Evolutionary conservation across 2,113 vertebrate species (phyloP), one percentile per base, ranked within the genome.

Genomic region (Lepisosteus oculatus): DNA sequence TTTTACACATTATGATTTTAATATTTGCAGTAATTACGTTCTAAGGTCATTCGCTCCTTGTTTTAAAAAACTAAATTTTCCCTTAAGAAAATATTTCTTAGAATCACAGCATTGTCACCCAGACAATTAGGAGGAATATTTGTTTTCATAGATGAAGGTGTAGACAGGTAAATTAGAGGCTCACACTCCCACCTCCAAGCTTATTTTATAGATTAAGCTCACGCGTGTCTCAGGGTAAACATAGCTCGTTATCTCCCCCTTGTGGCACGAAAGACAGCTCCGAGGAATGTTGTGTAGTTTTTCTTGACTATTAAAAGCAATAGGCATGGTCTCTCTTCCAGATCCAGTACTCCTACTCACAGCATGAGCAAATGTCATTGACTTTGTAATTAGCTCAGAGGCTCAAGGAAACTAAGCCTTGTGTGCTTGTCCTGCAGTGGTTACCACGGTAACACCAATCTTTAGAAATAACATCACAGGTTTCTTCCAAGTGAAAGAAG

Each of bases 281-380:
- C n/a, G 3, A 59, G 57, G 9, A n/a, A 6, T n/a, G 12, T n/a
- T 11, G n/a, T 59, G 12, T n/a, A 59, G 12, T 59, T 59, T 13
- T n/a, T n/a, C 57, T 13, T n/a, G 5, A 51, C 1, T 51, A 51
- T 51, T 51, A 9, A 6, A 6, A 51, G 47, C 47, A 29, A 29
- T 29, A 29, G 47, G 47, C 9, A 9, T 9, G 17, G 65, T 29
- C 63, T 43, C 43, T 42, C 69, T 3, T 61, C 54, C 56, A 55
- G 57, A 13, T 15, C 57, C 7, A 3, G 17, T 14, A 59, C 9
- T 65, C 67, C 57, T 13, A 65, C 77, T 70, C 64, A 64, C 44
- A 63, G 63, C n/a, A 67, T 76, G 68, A 70, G 69, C 69, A 78
- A 80, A 80, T 75, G 73, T 80, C 75, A 75, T 67, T 67, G 76